Conservation (phyloP, 1,140 invertebrate species). For the Oncopeltus fasciatus region DNA sequence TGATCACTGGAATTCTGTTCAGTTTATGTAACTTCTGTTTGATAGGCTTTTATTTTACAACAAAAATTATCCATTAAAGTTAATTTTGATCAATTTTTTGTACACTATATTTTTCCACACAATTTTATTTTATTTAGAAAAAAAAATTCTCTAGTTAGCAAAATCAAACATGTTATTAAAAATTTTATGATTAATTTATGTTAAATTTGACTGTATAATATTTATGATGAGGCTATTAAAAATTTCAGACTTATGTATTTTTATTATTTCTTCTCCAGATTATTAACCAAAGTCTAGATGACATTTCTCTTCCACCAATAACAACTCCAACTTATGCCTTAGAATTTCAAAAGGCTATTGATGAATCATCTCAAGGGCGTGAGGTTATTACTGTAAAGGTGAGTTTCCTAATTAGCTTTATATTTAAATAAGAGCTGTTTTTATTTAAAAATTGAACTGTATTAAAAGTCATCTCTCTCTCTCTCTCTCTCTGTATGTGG, state of each 20-base stretch:
- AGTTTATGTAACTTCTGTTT: no score
- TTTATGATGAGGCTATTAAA: neutral
- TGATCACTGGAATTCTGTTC: no score
- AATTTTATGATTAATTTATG: neutral
- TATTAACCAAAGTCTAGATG: constrained; percentile 30
- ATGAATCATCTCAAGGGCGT: constrained; percentile 44
- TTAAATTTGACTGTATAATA: neutral
- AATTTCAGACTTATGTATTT: neutral
- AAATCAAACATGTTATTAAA: no score
- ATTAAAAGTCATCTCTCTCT: neutral
- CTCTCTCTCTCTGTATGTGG: no score
- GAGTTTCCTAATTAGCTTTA: neutral
- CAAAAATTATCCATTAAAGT: no score
- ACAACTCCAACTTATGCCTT: constrained; percentile 44
- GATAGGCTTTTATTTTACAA: no score
- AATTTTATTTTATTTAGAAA: neutral
- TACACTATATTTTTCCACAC: no score
- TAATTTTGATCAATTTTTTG: no score
- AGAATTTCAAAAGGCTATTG: constrained; percentile 47
- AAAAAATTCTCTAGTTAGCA: no score
- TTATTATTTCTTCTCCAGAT: constrained; percentile 20
- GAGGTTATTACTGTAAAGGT: constrained; percentile 42
- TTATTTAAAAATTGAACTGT: neutral
- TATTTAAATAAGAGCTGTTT: neutral
- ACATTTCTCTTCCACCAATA: constrained; percentile 37